A percentile compares a stretch with the other conserved stretches of the same genome.
phyloP scores from a whole-genome alignment of 1,140 invertebrate species.

The Euwallacea fornicatus region DNA sequence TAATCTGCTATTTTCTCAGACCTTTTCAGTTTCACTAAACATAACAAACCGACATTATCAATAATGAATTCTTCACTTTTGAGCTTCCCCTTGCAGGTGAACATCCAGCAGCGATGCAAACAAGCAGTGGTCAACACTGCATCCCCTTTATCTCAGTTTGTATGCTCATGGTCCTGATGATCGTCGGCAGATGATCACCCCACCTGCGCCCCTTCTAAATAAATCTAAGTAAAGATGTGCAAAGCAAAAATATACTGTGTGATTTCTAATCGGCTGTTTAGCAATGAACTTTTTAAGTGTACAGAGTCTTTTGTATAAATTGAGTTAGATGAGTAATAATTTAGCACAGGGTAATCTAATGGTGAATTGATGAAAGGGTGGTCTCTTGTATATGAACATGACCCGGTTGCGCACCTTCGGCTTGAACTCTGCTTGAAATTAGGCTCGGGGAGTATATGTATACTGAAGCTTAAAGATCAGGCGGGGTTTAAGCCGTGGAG shows the following conservation, averaged over 20 bases:
- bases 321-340: conserved; percentile 12
- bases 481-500: too few species aligned
- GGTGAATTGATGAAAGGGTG: too few species aligned
- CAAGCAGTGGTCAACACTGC: conserved; percentile 55
- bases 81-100: conserved; percentile 62
- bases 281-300: conserved; percentile 2
- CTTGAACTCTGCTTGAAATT: too few species aligned
- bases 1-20: too few species aligned
- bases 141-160: conserved; percentile 47
- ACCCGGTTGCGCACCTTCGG: too few species aligned
- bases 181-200: conserved; percentile 47
- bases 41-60: background rate
- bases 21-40: background rate
- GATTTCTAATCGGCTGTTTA: conserved; percentile 22
- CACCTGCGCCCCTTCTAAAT: conserved; percentile 11
- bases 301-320: conserved; percentile 7
- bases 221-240: conserved; percentile 36
- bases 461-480: too few species aligned
- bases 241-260: conserved; percentile 36
- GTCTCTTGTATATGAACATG: too few species aligned
- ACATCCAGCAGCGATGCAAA: conserved; percentile 77
- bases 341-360: conserved; percentile 24
- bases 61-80: background rate
- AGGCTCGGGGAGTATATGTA: too few species aligned
- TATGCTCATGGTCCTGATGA: conserved; percentile 43